Percentiles rank a stretch among this genome's conserved stretches.
Conservation (phyloP, 2,113 vertebrate genomes). For the Euleptes europaea region DNA sequence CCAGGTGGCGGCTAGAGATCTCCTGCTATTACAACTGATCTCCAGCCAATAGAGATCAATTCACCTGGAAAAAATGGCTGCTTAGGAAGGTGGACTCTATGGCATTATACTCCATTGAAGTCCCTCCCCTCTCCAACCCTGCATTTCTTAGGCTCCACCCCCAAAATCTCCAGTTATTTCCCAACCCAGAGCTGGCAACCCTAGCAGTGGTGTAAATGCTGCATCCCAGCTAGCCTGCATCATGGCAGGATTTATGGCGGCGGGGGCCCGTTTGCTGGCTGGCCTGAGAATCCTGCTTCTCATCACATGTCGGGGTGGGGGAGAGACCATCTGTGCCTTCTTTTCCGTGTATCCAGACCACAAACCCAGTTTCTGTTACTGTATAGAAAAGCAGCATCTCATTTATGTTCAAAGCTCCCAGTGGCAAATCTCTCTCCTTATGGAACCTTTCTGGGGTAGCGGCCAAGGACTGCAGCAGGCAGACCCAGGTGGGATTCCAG, state of each 20-base stretch:
- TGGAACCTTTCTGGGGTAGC: background rate
- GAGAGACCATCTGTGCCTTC: background rate
- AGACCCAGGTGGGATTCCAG: conserved; percentile 5
- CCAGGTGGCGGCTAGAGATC: too few species aligned
- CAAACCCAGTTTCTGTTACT: background rate
- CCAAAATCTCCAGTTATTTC: too few species aligned
- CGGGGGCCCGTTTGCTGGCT: background rate
- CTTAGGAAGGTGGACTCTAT: too few species aligned
- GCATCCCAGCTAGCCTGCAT: background rate
- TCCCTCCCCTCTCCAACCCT: too few species aligned
- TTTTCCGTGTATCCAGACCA: background rate
- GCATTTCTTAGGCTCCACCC: too few species aligned
- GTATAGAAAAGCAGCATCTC: background rate
- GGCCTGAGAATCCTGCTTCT: background rate
- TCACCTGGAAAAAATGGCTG: too few species aligned
- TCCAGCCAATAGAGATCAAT: too few species aligned
- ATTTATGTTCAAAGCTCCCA: background rate
- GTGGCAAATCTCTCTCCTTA: background rate
- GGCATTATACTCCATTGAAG: too few species aligned
- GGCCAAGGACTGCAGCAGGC: background rate
- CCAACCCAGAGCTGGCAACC: too few species aligned
- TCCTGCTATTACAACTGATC: too few species aligned
- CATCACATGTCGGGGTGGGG: background rate
- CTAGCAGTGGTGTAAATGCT: background rate
- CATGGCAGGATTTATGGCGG: background rate